Percentiles rank a stretch among this genome's conserved stretches.
phyloP scores from a whole-genome alignment of 2,888 invertebrate species.

The Geotrupes spiniger region DNA sequence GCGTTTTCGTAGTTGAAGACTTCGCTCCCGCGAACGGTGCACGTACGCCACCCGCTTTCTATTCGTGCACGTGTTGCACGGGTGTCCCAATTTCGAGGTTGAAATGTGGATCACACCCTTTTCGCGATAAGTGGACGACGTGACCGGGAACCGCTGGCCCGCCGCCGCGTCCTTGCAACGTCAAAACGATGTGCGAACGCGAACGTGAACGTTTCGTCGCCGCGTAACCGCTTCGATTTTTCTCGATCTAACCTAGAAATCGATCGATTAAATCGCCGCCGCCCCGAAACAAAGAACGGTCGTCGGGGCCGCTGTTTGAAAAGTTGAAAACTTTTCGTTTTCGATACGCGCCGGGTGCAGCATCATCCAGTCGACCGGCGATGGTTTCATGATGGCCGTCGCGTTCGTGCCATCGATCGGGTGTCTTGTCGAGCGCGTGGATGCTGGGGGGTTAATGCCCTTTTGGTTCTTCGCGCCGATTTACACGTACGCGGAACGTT shows the following conservation, averaged over 20 bases:
- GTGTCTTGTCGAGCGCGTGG: conserved; percentile 29
- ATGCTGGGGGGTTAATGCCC: conserved; percentile 38
- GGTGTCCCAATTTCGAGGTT: conserved; percentile 2
- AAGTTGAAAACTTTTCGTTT: too few relatives aligned
- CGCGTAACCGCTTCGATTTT: too few relatives aligned
- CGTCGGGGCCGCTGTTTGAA: too few relatives aligned
- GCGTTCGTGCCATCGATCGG: conserved; percentile 36
- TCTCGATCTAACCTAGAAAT: too few relatives aligned
- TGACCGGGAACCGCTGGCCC: too few relatives aligned
- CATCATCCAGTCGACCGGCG: conserved; percentile 20
- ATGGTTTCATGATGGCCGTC: conserved; percentile 34
- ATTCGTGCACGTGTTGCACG: conserved; percentile 29
- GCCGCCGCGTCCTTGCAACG: not conserved
- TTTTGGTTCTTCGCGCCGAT: conserved; percentile 33
- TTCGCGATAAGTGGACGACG: not conserved
- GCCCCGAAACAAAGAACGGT: too few relatives aligned
- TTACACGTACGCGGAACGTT: conserved; percentile 22
- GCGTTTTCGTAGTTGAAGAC: too few relatives aligned
- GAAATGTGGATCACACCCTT: conserved; percentile 12
- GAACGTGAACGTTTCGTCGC: too few relatives aligned
- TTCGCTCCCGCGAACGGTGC: conserved; percentile 15
- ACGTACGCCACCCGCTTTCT: conserved; percentile 33
- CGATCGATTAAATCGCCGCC: too few relatives aligned
- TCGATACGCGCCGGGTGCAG: conserved; percentile 14
- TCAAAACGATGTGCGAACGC: too few relatives aligned